Conservation (phyloP, 2,888 invertebrate species). For the Carterocephalus palaemon region DNA sequence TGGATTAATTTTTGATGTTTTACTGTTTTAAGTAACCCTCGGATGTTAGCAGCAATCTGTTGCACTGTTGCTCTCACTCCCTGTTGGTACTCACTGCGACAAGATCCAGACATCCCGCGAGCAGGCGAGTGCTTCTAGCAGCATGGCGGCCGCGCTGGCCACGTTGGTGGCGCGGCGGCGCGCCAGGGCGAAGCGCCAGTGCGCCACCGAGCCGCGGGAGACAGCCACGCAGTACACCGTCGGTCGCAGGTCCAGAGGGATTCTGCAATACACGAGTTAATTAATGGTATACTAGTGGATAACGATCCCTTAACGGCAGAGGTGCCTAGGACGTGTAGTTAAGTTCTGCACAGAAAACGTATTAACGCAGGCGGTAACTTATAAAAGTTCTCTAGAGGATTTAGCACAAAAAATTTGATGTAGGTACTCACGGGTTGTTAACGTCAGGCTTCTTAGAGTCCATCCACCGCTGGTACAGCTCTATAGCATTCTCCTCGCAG, state of each 20-base stretch:
- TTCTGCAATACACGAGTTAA: too few species aligned
- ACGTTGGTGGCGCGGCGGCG: conserved; percentile 82
- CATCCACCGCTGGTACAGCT: conserved; percentile 82
- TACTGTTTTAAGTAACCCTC: too few species aligned
- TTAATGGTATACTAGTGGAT: too few species aligned
- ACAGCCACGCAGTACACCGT: conserved; percentile 87
- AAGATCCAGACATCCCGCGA: conserved; percentile 78
- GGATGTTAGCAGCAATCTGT: too few species aligned
- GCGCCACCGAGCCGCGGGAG: conserved; percentile 80
- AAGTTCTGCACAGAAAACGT: too few species aligned
- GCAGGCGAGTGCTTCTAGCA: conserved; percentile 84
- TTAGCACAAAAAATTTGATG: too few species aligned
- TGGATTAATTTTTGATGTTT: too few species aligned
- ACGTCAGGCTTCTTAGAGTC: conserved; percentile 71
- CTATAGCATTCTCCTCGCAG: conserved; percentile 80
- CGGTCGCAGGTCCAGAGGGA: conserved; percentile 84
- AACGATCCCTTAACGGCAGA: too few species aligned
- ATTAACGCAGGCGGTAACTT: too few species aligned
- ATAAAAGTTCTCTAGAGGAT: too few species aligned
- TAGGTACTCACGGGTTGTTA: conserved; percentile 76
- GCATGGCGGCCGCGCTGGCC: conserved; percentile 81
- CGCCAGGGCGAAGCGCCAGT: conserved; percentile 87
- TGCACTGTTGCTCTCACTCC: too few species aligned
- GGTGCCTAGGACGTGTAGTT: too few species aligned
- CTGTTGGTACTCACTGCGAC: conserved; percentile 66